Percentiles rank a stretch among this genome's conserved stretches.
Evolutionary conservation across 2,797 vertebrate genomes (phyloP).

Genomic region (Sylvilagus floridanus): DNA sequence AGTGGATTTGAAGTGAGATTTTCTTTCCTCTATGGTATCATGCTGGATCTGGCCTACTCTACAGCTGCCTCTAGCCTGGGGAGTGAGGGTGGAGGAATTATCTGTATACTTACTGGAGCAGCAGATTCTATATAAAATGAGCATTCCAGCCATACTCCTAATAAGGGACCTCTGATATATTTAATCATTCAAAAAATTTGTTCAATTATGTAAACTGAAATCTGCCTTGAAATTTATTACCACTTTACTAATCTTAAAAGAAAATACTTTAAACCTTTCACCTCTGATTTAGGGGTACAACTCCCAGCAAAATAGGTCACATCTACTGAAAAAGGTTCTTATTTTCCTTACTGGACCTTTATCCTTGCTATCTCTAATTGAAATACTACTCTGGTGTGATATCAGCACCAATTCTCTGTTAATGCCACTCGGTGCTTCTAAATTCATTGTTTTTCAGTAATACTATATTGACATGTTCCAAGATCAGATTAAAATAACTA

Average conservation of each 20-base stretch:
- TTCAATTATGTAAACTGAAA: background rate
- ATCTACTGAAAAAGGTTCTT: background rate
- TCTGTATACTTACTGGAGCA: background rate
- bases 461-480: background rate
- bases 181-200: background rate
- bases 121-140: background rate
- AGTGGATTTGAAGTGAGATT: constrained; percentile 22
- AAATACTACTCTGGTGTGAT: constrained; percentile 13
- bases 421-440: background rate
- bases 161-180: background rate
- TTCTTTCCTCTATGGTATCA: background rate
- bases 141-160: background rate
- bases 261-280: background rate
- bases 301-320: background rate
- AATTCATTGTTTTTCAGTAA: constrained; percentile 20
- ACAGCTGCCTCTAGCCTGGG: accelerated
- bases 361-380: constrained; percentile 28
- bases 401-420: constrained; percentile 7
- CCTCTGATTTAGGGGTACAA: background rate
- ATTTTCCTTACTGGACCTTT: constrained; percentile 23
- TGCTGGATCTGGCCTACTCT: background rate
- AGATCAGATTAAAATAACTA: constrained; percentile 24
- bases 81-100: background rate
- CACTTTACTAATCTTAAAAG: background rate
- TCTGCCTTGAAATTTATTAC: constrained; percentile 28